These are phyloP conservation scores for Vimba vimba DNA, from an alignment of 2,113 vertebrate species.

Conservation along the genomic window DNA sequence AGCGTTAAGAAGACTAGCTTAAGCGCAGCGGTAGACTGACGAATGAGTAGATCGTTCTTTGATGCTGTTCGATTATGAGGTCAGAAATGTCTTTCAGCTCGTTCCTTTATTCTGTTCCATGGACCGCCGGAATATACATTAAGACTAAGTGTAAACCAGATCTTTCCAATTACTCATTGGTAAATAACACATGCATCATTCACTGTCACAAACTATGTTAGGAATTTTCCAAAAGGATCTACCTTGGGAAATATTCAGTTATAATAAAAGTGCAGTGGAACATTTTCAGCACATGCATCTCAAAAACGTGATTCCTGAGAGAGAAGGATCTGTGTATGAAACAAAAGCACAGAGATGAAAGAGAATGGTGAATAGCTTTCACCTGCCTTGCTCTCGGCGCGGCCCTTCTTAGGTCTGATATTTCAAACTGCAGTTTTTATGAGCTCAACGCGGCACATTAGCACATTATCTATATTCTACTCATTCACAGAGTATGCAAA, in stretches of 20 bases:
- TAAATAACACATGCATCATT: background rate
- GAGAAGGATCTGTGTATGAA: constrained; percentile 38
- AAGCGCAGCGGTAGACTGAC: background rate
- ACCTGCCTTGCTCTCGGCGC: constrained; percentile 56
- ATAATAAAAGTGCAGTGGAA: background rate
- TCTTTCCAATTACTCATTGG: background rate
- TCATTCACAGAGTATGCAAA: constrained; percentile 53
- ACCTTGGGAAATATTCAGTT: background rate
- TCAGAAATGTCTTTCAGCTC: background rate
- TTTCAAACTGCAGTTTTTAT: constrained; percentile 69
- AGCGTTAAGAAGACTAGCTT: background rate
- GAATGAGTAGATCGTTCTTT: background rate
- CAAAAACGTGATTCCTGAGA: constrained; percentile 18
- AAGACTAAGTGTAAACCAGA: background rate
- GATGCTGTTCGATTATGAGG: background rate
- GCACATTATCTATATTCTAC: constrained; percentile 37
- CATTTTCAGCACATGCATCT: background rate
- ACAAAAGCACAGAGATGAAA: constrained; percentile 62
- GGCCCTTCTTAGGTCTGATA: constrained; percentile 59
- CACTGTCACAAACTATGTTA: background rate
- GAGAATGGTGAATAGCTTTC: constrained; percentile 64
- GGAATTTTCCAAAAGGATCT: background rate
- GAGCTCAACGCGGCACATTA: constrained; percentile 50
- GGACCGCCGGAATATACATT: background rate
- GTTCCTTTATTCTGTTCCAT: no score